A percentile compares a stretch with the other conserved stretches of the same genome.
Conservation (phyloP, 2,888 invertebrate genomes). For the Acronicta alni region DNA sequence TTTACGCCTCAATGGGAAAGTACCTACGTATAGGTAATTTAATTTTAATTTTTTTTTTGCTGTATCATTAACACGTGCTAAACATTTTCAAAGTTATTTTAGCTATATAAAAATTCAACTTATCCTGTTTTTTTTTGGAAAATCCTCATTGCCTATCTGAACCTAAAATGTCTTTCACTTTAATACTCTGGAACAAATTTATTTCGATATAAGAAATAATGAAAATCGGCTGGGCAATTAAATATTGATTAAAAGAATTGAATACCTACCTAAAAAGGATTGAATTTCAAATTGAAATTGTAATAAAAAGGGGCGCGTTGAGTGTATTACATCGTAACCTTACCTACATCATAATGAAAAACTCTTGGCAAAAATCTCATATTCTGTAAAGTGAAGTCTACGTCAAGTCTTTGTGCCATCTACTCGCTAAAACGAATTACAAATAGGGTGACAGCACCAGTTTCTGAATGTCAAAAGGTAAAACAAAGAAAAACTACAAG, state of each 20-base stretch:
- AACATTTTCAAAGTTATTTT: too few species aligned
- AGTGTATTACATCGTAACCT: constrained; percentile 9
- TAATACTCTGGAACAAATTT: too few species aligned
- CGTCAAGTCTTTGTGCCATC: constrained; percentile 30
- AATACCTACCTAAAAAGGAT: not conserved
- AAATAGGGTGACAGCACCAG: constrained; percentile 15
- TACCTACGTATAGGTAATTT: too few species aligned
- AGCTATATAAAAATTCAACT: too few species aligned
- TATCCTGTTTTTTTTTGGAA: too few species aligned
- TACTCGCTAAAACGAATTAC: constrained; percentile 17
- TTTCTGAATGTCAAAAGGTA: not conserved
- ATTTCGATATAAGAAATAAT: too few species aligned
- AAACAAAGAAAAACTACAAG: too few species aligned
- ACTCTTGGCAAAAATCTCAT: constrained; percentile 33
- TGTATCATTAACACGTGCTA: too few species aligned
- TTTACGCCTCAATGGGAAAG: too few species aligned
- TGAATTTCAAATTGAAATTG: not conserved
- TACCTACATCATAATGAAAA: constrained; percentile 20
- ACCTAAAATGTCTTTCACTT: too few species aligned
- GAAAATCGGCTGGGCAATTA: not conserved
- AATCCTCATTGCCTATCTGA: too few species aligned
- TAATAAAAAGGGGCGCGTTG: not conserved
- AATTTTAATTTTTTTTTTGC: too few species aligned
- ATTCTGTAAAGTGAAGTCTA: constrained; percentile 24
- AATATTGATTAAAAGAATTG: not conserved